Evolutionary conservation across 2,113 vertebrate species (phyloP).

Genomic region (Ceuthmochares aereus): DNA sequence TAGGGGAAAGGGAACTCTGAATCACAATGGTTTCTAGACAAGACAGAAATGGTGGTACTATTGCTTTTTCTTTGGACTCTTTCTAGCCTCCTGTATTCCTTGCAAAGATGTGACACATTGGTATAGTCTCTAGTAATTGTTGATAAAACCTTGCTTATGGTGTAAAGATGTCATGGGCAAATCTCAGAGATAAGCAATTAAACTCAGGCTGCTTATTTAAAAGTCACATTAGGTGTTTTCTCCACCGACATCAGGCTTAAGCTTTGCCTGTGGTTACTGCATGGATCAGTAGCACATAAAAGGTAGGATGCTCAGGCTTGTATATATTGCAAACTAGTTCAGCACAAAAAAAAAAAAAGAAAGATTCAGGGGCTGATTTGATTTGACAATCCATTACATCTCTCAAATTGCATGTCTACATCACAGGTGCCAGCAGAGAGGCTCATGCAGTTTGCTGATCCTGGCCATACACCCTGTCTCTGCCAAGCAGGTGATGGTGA

Average conservation of each 20-base stretch:
- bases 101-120: background rate
- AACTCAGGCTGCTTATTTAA: background rate
- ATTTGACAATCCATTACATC: background rate
- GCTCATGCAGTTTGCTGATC: background rate
- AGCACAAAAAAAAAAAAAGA: background rate
- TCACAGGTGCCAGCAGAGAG: background rate
- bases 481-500: background rate
- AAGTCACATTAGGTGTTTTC: background rate
- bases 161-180: background rate
- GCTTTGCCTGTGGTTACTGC: background rate
- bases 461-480: accelerated
- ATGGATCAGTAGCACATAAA: background rate
- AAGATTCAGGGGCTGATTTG: accelerated
- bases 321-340: background rate
- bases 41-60: background rate
- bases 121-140: background rate
- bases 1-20: background rate
- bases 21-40: background rate
- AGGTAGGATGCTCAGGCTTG: background rate
- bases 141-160: background rate
- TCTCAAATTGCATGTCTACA: accelerated
- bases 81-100: background rate
- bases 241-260: background rate
- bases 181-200: background rate
- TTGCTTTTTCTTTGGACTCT: background rate